These are phyloP conservation scores for Toxonevra muliebris DNA, from an alignment of 2,888 invertebrate species.

Conservation along the genomic window DNA sequence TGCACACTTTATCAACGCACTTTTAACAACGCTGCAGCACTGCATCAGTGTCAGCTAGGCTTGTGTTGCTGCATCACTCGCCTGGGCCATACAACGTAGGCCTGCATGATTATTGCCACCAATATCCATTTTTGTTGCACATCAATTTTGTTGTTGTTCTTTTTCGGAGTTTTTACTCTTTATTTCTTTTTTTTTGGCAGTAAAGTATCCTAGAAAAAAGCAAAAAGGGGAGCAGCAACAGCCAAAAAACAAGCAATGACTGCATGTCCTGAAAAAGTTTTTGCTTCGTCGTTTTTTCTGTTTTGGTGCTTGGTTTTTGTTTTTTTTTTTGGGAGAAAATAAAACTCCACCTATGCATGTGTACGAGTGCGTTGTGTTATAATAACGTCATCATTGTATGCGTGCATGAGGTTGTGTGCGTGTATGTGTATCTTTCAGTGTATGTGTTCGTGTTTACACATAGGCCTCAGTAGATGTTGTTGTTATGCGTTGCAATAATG, in stretches of 20 bases:
- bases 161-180: neutral
- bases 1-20: constrained; percentile 29
- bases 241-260: too few species aligned
- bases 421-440: constrained; percentile 45
- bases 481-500: constrained; percentile 12
- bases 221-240: neutral
- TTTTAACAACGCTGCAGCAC: neutral
- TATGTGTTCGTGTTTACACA: constrained; percentile 6
- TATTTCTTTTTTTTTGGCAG: neutral
- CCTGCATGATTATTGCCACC: constrained; percentile 1
- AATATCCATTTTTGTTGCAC: neutral
- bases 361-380: neutral
- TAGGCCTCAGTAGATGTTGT: neutral
- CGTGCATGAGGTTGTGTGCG: constrained; percentile 48
- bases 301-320: constrained; percentile 2
- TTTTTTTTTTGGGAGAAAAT: neutral
- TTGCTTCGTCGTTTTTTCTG: constrained; percentile 2
- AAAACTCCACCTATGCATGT: neutral
- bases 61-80: neutral
- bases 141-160: neutral
- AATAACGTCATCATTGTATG: neutral
- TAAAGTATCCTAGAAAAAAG: neutral
- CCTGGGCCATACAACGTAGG: neutral
- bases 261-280: too few species aligned
- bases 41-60: neutral